Conservation (phyloP, 2,888 invertebrate species). For the Mylabris sibirica region DNA sequence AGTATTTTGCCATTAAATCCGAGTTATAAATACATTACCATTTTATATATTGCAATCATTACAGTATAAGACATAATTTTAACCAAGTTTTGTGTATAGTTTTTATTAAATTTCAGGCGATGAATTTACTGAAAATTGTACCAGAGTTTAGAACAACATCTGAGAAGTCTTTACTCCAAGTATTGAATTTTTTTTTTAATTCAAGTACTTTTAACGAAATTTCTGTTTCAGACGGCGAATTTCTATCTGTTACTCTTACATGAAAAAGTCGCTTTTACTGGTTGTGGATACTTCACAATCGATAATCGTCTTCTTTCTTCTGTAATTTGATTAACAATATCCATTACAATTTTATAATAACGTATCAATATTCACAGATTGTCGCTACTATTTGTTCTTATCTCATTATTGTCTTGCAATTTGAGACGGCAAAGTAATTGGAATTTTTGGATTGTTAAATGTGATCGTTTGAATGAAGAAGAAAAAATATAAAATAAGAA, state of each 20-base stretch:
- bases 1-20: background rate
- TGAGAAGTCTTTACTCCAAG: background rate
- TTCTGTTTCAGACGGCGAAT: background rate
- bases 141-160: background rate
- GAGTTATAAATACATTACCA: background rate
- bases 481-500: background rate
- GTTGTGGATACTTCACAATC: background rate
- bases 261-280: conserved; percentile 4
- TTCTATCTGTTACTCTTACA: background rate
- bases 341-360: background rate
- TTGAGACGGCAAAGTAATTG: background rate
- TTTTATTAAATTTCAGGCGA: background rate
- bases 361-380: background rate
- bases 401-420: background rate
- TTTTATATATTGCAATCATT: background rate
- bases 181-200: background rate
- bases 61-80: background rate
- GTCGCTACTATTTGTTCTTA: conserved; percentile 1
- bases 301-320: background rate
- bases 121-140: background rate
- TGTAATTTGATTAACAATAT: background rate
- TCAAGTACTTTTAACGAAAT: background rate
- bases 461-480: too few relatives aligned
- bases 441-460: too few relatives aligned
- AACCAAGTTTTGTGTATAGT: too few relatives aligned